These are phyloP conservation scores for Bettongia penicillata DNA, from an alignment of 2,113 vertebrate species.

Conservation along the genomic window DNA sequence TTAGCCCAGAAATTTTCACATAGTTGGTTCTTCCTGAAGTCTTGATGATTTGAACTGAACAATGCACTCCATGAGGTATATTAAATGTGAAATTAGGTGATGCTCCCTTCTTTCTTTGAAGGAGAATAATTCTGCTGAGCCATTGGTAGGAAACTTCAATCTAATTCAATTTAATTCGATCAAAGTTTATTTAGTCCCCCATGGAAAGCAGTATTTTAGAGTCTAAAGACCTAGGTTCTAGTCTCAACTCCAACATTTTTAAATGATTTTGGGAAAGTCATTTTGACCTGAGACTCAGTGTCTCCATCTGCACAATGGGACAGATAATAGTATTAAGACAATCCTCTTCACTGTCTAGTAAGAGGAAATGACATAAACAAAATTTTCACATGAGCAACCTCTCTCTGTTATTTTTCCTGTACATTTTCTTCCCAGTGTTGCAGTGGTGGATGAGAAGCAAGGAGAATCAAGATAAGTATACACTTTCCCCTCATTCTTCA, in stretches of 20 bases:
- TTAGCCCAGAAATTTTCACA: neutral
- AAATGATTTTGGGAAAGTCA: neutral
- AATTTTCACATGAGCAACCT: neutral
- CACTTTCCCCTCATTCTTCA: neutral
- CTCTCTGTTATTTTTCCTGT: neutral
- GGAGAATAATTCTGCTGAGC: neutral
- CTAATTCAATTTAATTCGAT: neutral
- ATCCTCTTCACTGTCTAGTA: neutral
- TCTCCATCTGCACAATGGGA: neutral
- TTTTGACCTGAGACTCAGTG: neutral
- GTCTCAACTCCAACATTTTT: neutral
- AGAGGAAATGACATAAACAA: neutral
- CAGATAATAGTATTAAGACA: neutral
- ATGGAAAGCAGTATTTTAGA: neutral
- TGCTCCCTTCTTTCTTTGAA: neutral
- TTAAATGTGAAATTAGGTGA: neutral
- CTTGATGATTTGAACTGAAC: neutral
- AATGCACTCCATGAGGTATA: neutral
- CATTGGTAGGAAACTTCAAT: neutral
- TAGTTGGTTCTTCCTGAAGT: neutral
- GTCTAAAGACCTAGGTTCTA: neutral
- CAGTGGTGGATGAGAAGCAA: neutral
- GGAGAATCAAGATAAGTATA: neutral
- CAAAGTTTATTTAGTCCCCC: too few species aligned
- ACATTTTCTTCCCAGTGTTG: neutral